These are phyloP conservation scores for Hemibagrus guttatus DNA, from an alignment of 2,797 vertebrate genomes.

Conservation along the genomic window DNA sequence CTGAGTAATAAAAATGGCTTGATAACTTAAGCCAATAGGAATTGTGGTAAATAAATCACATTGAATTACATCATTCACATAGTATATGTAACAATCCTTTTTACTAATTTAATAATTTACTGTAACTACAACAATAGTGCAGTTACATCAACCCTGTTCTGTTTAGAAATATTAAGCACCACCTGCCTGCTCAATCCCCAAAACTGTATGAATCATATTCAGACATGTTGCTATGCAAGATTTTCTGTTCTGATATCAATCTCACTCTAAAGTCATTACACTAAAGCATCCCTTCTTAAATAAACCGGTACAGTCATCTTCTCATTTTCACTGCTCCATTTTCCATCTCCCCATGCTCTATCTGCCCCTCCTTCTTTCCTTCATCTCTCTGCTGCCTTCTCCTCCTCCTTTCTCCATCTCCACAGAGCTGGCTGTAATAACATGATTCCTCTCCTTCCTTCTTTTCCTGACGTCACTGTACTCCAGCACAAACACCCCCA, in stretches of 20 bases:
- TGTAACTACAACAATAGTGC: background rate
- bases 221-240: background rate
- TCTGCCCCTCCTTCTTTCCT: background rate
- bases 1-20: background rate
- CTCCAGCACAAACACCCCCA: slow-evolving; percentile 29
- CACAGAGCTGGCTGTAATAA: slow-evolving; percentile 42
- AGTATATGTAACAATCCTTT: background rate
- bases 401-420: slow-evolving; percentile 1
- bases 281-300: background rate
- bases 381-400: background rate
- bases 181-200: background rate
- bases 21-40: background rate
- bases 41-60: background rate
- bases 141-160: background rate
- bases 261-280: background rate
- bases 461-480: slow-evolving; percentile 52
- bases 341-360: background rate
- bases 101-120: background rate
- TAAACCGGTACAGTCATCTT: background rate
- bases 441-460: slow-evolving; percentile 46
- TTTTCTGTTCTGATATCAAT: background rate
- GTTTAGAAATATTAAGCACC: background rate
- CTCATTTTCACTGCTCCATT: slow-evolving; percentile 15
- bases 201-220: background rate
- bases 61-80: background rate